Conservation (phyloP, 2,797 vertebrate species). For the Lepilemur ruficaudatus region DNA sequence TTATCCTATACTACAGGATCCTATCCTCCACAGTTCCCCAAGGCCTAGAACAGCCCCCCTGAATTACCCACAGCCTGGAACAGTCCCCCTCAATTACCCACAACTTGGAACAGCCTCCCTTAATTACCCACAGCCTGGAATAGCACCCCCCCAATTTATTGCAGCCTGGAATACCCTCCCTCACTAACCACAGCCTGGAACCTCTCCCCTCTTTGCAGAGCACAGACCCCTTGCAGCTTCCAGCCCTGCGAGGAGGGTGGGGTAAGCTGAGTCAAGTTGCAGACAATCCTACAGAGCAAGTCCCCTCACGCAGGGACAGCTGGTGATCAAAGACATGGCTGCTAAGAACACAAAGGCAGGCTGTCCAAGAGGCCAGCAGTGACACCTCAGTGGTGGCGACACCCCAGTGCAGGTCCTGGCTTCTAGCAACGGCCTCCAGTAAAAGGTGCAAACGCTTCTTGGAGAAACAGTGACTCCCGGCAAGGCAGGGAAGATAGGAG, state of each 20-base stretch:
- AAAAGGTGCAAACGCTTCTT: not conserved
- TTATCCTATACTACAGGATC: no score
- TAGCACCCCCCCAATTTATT: no score
- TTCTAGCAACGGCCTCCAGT: no score
- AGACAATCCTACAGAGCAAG: not conserved
- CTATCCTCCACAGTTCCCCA: no score
- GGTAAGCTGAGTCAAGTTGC: not conserved
- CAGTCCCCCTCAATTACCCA: no score
- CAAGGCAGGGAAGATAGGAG: not conserved
- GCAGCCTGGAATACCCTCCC: no score
- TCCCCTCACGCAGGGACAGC: not conserved
- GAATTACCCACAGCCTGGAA: no score
- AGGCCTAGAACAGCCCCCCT: no score
- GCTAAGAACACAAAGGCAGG: not conserved
- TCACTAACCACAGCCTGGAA: no score
- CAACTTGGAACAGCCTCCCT: no score
- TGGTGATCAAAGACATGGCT: not conserved
- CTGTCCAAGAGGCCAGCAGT: not conserved
- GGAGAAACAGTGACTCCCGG: no score
- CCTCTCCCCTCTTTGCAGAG: not conserved
- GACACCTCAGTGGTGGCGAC: not conserved
- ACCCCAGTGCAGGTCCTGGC: not conserved
- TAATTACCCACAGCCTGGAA: no score
- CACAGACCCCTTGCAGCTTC: not conserved
- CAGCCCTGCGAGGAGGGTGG: not conserved